Conservation (phyloP, 92 coral and sea anemone species). For the Meandrina meandrites region DNA sequence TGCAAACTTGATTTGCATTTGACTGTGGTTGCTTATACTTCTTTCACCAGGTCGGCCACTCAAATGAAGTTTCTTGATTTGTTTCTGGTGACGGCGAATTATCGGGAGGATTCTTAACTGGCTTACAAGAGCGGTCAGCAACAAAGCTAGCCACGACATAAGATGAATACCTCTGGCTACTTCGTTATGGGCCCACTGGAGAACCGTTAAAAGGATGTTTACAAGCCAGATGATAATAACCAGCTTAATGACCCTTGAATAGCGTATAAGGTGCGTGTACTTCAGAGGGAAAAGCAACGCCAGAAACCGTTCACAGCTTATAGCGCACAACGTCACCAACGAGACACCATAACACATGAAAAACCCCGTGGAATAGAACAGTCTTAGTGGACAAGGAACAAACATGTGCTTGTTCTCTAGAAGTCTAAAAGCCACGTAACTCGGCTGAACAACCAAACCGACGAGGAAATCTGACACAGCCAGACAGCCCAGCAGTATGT, state of each 20-base stretch:
- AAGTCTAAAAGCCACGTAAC: constrained; percentile 63
- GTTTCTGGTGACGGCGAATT: constrained; percentile 64
- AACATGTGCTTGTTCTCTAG: constrained; percentile 51
- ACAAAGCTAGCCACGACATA: constrained; percentile 53
- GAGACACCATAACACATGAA: constrained; percentile 79
- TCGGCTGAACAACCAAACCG: constrained; percentile 77
- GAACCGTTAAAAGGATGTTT: constrained; percentile 60
- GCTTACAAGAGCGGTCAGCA: constrained; percentile 47
- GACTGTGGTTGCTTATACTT: background rate
- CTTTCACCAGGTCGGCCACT: background rate
- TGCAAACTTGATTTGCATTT: constrained; percentile 59
- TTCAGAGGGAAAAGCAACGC: constrained; percentile 68
- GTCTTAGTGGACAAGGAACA: constrained; percentile 66
- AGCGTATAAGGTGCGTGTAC: constrained; percentile 57
- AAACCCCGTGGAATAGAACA: constrained; percentile 73
- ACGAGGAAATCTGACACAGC: constrained; percentile 76
- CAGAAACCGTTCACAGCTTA: constrained; percentile 77
- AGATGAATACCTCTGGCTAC: constrained; percentile 64
- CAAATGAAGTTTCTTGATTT: constrained; percentile 48
- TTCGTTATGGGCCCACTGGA: constrained; percentile 74
- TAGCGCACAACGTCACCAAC: constrained; percentile 79
- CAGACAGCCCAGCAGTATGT: constrained; percentile 64
- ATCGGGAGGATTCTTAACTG: constrained; percentile 61
- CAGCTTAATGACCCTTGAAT: constrained; percentile 55
- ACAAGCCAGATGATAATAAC: constrained; percentile 44